A percentile compares a stretch with the other conserved stretches of the same genome.
Conservation (phyloP, 2,113 vertebrate species). For the Nothoprocta perdicaria region DNA sequence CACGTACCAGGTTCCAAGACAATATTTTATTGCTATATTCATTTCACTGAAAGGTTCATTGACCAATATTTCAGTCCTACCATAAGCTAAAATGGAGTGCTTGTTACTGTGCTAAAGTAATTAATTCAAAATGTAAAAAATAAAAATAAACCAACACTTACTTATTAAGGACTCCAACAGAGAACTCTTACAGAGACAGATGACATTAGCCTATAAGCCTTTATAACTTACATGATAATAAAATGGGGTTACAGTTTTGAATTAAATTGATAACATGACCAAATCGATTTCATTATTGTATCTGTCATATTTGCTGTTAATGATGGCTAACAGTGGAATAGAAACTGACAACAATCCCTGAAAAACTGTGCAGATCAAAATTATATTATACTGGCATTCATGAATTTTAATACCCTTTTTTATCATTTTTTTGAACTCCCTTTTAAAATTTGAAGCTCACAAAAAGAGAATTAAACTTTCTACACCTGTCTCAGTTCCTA, state of each 20-base stretch:
- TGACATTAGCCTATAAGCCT: neutral
- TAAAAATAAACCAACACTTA: slow-evolving; percentile 6
- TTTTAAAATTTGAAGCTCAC: slow-evolving; percentile 56
- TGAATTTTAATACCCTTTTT: slow-evolving; percentile 60
- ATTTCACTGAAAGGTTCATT: neutral
- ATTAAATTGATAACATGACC: slow-evolving; percentile 68
- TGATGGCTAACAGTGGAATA: slow-evolving; percentile 48
- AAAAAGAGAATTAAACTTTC: slow-evolving; percentile 46
- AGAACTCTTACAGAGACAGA: slow-evolving; percentile 35
- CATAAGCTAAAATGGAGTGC: neutral
- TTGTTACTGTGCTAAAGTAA: neutral
- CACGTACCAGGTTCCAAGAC: neutral
- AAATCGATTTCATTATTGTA: slow-evolving; percentile 70
- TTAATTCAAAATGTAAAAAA: neutral
- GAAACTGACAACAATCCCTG: slow-evolving; percentile 64
- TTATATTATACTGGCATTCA: slow-evolving; percentile 37
- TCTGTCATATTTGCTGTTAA: slow-evolving; percentile 67
- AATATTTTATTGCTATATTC: neutral
- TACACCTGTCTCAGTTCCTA: slow-evolving; percentile 3
- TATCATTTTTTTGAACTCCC: slow-evolving; percentile 25
- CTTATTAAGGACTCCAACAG: slow-evolving; percentile 21
- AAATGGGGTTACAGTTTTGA: slow-evolving; percentile 55
- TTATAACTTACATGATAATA: slow-evolving; percentile 16
- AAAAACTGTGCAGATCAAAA: slow-evolving; percentile 52
- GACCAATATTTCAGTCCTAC: neutral